Conservation (phyloP, 2,888 invertebrate species). For the Autographa pulchrina region DNA sequence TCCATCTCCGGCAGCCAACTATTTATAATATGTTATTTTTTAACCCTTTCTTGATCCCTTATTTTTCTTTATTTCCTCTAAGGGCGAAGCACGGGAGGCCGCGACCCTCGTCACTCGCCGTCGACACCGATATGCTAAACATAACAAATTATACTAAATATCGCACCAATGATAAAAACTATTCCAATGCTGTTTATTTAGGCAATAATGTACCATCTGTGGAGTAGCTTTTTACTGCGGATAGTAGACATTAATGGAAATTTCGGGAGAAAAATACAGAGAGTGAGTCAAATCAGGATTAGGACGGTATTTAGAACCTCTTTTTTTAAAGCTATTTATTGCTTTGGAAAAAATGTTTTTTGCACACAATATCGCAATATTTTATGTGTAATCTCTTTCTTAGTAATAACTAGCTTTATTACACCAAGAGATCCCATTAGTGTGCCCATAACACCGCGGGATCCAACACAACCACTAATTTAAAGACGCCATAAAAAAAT, state of each 20-base stretch:
- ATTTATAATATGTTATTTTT: conserved; percentile 20
- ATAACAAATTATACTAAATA: conserved; percentile 42
- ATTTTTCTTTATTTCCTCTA: conserved; percentile 32
- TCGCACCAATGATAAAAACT: conserved; percentile 9
- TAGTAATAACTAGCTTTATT: neutral
- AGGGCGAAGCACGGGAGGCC: neutral
- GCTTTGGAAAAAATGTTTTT: too few species aligned
- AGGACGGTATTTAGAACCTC: neutral
- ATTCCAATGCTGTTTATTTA: conserved; percentile 5
- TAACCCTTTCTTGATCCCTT: conserved; percentile 34
- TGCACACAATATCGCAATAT: neutral
- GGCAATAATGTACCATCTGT: neutral
- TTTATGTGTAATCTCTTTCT: neutral
- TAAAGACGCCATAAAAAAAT: conserved; percentile 5
- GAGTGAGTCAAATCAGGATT: neutral
- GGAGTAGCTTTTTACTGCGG: neutral
- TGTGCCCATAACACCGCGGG: neutral
- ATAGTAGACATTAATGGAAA: neutral
- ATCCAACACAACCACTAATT: neutral
- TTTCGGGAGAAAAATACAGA: neutral
- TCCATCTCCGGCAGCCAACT: conserved; percentile 21
- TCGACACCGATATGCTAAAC: conserved; percentile 34
- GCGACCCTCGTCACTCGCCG: conserved; percentile 47
- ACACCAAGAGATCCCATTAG: neutral
- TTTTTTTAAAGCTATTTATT: neutral